Evolutionary conservation across 2,888 invertebrate species (phyloP).

Genomic region (Trissonchulus latispiculum): DNA sequence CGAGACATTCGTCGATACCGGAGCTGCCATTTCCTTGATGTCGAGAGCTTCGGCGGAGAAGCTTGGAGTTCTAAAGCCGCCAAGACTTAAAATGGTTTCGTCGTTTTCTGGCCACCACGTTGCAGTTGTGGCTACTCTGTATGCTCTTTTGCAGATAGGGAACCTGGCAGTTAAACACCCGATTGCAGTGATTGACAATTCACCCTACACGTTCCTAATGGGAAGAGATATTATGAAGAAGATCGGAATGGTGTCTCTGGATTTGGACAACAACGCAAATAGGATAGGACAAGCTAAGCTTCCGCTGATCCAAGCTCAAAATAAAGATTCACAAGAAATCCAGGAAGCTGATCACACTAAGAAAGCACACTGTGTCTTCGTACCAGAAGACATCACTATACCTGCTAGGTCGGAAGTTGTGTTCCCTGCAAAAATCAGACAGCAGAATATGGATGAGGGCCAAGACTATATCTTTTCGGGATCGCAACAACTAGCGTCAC

Average conservation of each 20-base stretch:
- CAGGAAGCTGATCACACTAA: too few species aligned
- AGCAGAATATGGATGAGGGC: neutral
- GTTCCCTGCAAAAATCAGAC: neutral
- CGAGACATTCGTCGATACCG: neutral
- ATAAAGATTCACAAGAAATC: too few species aligned
- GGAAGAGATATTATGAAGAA: neutral
- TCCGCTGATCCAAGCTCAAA: too few species aligned
- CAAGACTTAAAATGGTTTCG: neutral
- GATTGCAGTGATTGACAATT: neutral
- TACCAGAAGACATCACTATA: neutral
- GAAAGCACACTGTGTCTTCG: too few species aligned
- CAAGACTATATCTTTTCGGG: neutral
- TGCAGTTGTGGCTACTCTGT: neutral
- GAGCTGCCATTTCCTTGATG: neutral
- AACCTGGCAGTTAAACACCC: neutral
- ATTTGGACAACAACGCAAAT: neutral
- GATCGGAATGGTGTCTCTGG: neutral
- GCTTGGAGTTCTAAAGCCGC: neutral
- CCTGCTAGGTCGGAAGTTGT: neutral
- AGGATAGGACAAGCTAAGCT: neutral
- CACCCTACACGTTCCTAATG: neutral
- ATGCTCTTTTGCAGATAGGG: neutral
- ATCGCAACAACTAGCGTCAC: neutral
- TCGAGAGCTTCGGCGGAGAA: neutral
- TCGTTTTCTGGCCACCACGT: neutral